Evolutionary conservation across 92 coral and sea anemone species (phyloP), one percentile per base, ranked within the genome.

Genomic region (Hydrozoanthus gracilis): DNA sequence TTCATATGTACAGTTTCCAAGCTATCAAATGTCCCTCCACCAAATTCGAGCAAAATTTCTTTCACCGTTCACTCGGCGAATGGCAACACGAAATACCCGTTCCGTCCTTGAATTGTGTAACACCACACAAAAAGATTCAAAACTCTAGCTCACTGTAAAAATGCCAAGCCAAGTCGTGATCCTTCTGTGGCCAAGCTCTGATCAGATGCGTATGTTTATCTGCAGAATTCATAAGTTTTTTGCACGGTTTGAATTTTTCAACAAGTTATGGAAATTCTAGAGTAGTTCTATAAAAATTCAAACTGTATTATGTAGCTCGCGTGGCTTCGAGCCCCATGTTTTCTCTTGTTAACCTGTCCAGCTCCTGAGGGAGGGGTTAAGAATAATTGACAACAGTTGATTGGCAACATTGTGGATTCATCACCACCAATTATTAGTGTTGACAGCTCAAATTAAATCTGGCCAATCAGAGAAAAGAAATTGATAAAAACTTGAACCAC

Each of bases 371-470:
- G 98, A 93, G 95, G 98, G 98, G 93, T 89, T 80, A 86, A 82
- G 90, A 85, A 86, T 82, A 88, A 86, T 94, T 92, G 93, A 90
- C 93, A 95, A 94, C 94, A 95, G 92, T 87, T 87, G 76, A 94
- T 94, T 94, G 98, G 93, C 85, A 80, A 80, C 85, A 80, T 80
- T 80, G 85, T 92, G 93, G 93, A 91, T 91, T 95, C 98, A 95
- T 95, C 98, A 95, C 92, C 85, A 88, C 94, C 94, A 95, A 95
- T 95, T 95, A 95, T 92, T 92, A 95, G 94, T 95, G 92, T 82
- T 95, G 98, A 95, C 98, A 95, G 98, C 87, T 95, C 90, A 88
- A 91, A 90, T 91, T 91, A 92, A 82, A 48, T 74, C 71, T 89
- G 49, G 77, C 98, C 98, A 95, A 95, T 92, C 93, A 82, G 20